Conservation (phyloP, 2,888 invertebrate species). For the Tenthredo distinguenda region DNA sequence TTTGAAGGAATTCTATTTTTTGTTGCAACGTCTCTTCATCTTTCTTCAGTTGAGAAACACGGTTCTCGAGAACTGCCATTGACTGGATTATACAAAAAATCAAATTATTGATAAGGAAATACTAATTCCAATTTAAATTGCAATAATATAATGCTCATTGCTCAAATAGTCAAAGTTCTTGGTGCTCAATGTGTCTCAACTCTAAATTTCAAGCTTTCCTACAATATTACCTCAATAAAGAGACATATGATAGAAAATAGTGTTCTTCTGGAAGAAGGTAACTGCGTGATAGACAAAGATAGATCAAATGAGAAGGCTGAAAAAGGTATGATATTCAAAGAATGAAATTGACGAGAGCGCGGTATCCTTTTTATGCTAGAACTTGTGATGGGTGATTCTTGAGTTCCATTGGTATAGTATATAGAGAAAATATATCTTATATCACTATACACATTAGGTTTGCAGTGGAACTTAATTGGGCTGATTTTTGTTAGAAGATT, state of each 20-base stretch:
- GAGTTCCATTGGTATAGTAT: not conserved
- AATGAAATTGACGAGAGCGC: not conserved
- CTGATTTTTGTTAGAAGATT: slow-evolving; percentile 7
- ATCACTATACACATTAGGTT: too few relatives aligned
- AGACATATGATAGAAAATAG: not conserved
- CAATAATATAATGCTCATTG: not conserved
- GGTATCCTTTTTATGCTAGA: not conserved
- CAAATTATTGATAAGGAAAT: slow-evolving; percentile 44
- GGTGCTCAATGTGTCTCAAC: not conserved
- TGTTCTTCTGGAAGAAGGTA: not conserved
- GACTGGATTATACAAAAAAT: slow-evolving; percentile 61
- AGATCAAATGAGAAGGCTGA: not conserved
- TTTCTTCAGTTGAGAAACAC: slow-evolving; percentile 66
- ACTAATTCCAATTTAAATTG: slow-evolving; percentile 19
- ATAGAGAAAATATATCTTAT: not conserved
- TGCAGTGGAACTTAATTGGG: not conserved
- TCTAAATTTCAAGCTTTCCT: not conserved
- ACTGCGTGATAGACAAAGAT: not conserved
- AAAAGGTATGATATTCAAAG: not conserved
- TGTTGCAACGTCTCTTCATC: slow-evolving; percentile 76
- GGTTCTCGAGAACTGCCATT: slow-evolving; percentile 67
- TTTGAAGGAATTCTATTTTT: slow-evolving; percentile 79
- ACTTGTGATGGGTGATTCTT: not conserved
- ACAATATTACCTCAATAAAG: not conserved
- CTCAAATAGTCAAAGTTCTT: not conserved